Evolutionary conservation across 2,797 vertebrate genomes (phyloP), one percentile per base, ranked within the genome.

Genomic region (Silurus aristotelis): DNA sequence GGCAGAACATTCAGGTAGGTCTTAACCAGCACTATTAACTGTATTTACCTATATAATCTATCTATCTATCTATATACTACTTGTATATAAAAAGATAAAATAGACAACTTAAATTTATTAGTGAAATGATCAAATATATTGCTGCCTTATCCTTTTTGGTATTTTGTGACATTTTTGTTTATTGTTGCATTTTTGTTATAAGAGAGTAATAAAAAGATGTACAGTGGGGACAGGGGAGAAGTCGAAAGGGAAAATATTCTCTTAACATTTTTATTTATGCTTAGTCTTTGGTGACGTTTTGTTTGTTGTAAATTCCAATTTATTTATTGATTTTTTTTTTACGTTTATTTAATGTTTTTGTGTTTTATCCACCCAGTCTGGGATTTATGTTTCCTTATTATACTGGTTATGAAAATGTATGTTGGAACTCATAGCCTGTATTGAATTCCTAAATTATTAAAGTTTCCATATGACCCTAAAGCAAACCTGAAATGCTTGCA

Each of bases 141-240:
- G 93, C 93, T 95, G 95, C 94, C 93, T 95, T 95, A 95, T 93
- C 92, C 93, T 87, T 77, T 77, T 80, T 43, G 60, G 22, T 58
- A 82, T 52, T 77, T 67, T 64, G 80, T 52, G 82, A 56, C 20
- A 89, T 90, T 63, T 89, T 91, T 84, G 84, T 86, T 72, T 12
- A 13, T 78, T 20, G 58, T 84, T 75, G 1, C 89, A 91, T 88
- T 70, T 14, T 87, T 80, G 25, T 63, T 70, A 70, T 43, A 84
- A 14, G 13, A 68, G 72, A 55, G 48, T 72, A 68, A 76, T 72
- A 38, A 6, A 56, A 31, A 15, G n/a, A 43, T 22, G 22, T 84
- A 64, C 25, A 14, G 27, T 20, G 15, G 22, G 55, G 56, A 61
- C 19, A 60, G 6, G 48, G 48, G 48, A 38, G 38, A 38, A 58